Conservation (phyloP, 1,140 invertebrate genomes). For the Drosophila sucinea region DNA sequence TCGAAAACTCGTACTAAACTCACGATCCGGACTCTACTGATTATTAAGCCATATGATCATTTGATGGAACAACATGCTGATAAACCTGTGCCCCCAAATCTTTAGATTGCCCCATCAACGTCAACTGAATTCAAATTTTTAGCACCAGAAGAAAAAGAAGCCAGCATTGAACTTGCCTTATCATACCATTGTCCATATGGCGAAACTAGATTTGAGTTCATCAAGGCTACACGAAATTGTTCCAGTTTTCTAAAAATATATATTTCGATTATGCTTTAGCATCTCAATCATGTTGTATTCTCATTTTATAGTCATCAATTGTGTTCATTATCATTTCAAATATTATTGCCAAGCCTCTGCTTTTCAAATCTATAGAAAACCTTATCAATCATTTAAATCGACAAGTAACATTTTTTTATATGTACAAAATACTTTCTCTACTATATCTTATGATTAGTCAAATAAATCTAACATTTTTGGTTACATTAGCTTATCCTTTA, state of each 20-base stretch:
- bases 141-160: background rate
- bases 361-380: too few relatives aligned
- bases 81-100: conserved; percentile 33
- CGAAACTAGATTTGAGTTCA: background rate
- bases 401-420: too few relatives aligned
- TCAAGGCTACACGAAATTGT: background rate
- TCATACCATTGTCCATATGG: background rate
- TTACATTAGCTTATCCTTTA: too few relatives aligned
- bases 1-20: conserved; percentile 32
- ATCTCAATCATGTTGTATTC: background rate
- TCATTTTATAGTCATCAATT: background rate
- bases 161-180: background rate
- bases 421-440: too few relatives aligned
- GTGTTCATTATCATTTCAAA: background rate
- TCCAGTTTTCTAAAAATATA: background rate
- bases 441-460: too few relatives aligned
- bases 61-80: conserved; percentile 26
- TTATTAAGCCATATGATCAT: conserved; percentile 29
- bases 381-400: too few relatives aligned
- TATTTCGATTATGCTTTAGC: background rate
- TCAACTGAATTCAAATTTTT: background rate
- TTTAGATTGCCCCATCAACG: background rate
- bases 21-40: background rate
- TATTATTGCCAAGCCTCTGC: background rate
- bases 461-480: too few relatives aligned